Conservation (phyloP, 2,797 vertebrate genomes). For the Hypotaenidia okinawae region DNA sequence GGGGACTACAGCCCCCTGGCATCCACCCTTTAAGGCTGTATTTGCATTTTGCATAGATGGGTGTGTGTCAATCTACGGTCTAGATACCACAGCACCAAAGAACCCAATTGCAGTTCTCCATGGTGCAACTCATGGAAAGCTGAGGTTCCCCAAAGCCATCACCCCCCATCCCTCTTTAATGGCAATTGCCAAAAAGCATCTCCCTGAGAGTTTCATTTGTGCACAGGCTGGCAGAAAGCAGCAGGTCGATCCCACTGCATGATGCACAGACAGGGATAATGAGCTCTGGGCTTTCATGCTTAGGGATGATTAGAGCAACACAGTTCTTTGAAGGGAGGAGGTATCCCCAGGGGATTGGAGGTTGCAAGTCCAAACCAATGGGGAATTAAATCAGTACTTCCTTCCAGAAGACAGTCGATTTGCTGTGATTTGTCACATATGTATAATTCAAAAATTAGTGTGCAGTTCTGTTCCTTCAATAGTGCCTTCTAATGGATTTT, state of each 20-base stretch:
- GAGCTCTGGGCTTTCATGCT: not conserved
- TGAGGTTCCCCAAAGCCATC: not conserved
- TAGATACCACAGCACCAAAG: not conserved
- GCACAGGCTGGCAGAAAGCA: not conserved
- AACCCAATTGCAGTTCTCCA: rapidly evolving
- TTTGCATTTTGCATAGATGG: not conserved
- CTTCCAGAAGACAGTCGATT: not conserved
- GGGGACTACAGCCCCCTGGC: not conserved
- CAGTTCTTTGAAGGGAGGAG: not conserved
- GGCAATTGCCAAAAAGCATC: not conserved
- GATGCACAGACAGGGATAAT: not conserved
- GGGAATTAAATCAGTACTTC: not conserved
- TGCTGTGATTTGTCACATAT: not conserved
- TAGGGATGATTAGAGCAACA: not conserved
- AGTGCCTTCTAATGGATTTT: not conserved
- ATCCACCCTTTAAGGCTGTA: not conserved
- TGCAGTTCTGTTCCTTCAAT: not conserved
- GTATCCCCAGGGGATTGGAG: not conserved
- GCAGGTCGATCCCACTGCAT: not conserved
- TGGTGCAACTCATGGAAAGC: not conserved
- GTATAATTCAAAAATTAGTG: not conserved
- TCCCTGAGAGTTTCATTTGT: not conserved
- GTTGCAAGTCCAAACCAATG: not conserved
- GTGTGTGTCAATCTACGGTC: not conserved
- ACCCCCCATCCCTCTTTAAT: not conserved